Evolutionary conservation across 2,888 invertebrate species (phyloP).

Genomic region (Temnothorax unifasciatus): DNA sequence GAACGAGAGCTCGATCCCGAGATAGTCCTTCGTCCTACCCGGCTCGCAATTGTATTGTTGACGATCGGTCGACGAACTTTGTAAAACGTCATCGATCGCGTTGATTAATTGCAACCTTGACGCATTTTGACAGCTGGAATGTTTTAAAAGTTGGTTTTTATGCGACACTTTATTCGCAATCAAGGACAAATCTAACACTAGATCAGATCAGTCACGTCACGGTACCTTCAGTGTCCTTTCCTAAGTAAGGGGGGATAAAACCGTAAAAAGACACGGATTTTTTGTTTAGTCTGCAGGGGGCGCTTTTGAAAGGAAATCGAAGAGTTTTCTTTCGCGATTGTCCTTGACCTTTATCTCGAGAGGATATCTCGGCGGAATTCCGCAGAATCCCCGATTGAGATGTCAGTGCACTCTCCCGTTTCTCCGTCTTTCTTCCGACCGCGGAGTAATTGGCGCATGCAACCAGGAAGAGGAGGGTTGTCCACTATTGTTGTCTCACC

Average conservation of each 20-base stretch:
- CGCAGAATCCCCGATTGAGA: slow-evolving; percentile 16
- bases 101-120: slow-evolving; percentile 22
- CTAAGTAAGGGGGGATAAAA: not conserved
- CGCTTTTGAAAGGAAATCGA: not conserved
- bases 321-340: not conserved
- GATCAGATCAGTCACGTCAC: not conserved
- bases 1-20: slow-evolving; percentile 20
- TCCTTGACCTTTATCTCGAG: slow-evolving; percentile 43
- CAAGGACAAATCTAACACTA: not conserved
- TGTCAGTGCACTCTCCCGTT: slow-evolving; percentile 10
- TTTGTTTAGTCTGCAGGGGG: not conserved
- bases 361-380: not conserved
- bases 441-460: slow-evolving; percentile 66
- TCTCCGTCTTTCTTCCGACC: slow-evolving; percentile 20
- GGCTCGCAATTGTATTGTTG: slow-evolving; percentile 18
- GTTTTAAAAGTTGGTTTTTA: not conserved
- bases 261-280: not conserved
- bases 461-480: slow-evolving; percentile 68
- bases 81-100: slow-evolving; percentile 36
- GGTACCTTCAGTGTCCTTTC: not conserved
- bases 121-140: slow-evolving; percentile 13
- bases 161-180: not conserved
- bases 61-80: slow-evolving; percentile 65
- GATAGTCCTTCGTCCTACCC: slow-evolving; percentile 38
- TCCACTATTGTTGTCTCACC: slow-evolving; percentile 71